Conservation (phyloP, 2,113 vertebrate genomes). For the Cyanoliseus patagonus region DNA sequence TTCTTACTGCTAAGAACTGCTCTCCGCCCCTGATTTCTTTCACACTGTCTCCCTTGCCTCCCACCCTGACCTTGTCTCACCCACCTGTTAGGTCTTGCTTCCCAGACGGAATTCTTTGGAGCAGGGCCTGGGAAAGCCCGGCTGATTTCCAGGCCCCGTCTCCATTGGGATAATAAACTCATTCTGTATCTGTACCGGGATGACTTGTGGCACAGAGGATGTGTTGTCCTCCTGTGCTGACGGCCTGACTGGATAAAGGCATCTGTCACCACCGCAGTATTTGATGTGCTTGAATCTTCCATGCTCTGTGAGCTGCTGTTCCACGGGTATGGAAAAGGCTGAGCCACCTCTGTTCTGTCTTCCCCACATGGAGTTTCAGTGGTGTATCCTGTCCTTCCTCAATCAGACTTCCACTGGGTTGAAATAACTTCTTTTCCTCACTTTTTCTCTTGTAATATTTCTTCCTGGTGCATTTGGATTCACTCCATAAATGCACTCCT, state of each 20-base stretch:
- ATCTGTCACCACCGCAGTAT: accelerated
- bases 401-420: background rate
- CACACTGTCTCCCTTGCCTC: background rate
- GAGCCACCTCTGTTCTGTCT: background rate
- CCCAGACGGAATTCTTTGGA: accelerated
- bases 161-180: accelerated
- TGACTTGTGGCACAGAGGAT: background rate
- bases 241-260: accelerated
- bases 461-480: background rate
- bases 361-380: accelerated
- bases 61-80: background rate
- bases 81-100: background rate
- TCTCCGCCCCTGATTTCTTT: background rate
- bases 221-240: accelerated
- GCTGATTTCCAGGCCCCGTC: accelerated
- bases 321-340: background rate
- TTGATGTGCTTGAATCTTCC: background rate
- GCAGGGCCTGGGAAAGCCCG: background rate
- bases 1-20: background rate
- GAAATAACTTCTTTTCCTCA: background rate
- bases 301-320: accelerated
- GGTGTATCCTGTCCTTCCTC: background rate
- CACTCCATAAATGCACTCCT: background rate
- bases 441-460: background rate
- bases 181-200: background rate